Percentiles rank a stretch among this genome's conserved stretches.
phyloP scores from a whole-genome alignment of 2,113 vertebrate species.

The Murina feae region DNA sequence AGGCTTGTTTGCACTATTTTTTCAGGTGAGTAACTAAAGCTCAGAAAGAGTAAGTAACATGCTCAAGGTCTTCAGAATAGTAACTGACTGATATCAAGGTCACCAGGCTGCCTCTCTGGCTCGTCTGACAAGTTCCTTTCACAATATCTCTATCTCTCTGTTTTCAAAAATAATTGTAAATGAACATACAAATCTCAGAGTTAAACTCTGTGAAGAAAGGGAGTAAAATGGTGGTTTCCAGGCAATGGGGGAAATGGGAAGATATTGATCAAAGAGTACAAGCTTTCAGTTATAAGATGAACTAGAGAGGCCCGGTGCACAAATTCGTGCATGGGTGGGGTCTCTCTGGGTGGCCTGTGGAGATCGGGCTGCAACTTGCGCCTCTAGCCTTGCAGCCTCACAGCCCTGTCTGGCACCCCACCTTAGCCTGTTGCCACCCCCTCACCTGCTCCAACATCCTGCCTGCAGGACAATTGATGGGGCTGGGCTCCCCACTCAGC shows the following conservation, averaged over 20 bases:
- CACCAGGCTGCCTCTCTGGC: neutral
- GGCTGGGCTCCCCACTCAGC: rapidly evolving
- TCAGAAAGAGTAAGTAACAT: neutral
- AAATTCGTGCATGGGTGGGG: too few relatives aligned
- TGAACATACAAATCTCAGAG: neutral
- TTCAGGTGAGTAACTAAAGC: neutral
- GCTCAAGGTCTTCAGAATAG: neutral
- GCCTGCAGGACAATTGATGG: too few relatives aligned
- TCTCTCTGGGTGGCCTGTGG: too few relatives aligned
- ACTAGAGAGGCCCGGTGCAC: too few relatives aligned
- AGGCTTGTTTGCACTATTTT: neutral
- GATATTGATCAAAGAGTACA: neutral
- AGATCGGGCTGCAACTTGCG: too few relatives aligned
- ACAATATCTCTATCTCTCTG: neutral
- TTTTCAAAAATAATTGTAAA: neutral
- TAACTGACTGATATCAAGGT: neutral
- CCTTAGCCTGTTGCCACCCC: too few relatives aligned
- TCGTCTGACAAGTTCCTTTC: neutral
- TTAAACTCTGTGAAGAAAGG: neutral
- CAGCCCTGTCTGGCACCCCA: too few relatives aligned
- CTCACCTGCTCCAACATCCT: too few relatives aligned
- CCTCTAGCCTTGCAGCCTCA: too few relatives aligned
- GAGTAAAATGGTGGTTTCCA: neutral
- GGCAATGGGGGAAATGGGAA: neutral
- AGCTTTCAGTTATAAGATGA: neutral